phyloP scores from a whole-genome alignment of 2,888 invertebrate species.

The Trissolcus brochymenae region DNA sequence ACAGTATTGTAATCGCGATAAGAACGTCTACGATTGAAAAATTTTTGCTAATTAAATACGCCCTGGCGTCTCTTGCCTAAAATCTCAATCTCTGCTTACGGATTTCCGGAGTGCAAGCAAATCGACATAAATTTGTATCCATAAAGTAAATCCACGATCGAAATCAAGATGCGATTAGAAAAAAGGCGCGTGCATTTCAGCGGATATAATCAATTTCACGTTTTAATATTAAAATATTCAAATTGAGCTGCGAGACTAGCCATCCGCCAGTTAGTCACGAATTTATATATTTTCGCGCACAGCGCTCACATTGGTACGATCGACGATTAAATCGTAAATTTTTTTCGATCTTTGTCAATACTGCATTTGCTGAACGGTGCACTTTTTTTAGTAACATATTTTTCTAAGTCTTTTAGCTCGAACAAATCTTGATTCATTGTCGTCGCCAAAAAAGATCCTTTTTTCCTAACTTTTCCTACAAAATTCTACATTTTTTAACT shows the following conservation, averaged over 20 bases:
- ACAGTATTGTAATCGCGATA: constrained; percentile 31
- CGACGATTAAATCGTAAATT: constrained; percentile 14
- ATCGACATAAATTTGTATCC: not conserved
- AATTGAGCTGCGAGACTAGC: constrained; percentile 19
- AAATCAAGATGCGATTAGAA: constrained; percentile 21
- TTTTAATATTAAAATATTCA: constrained; percentile 48
- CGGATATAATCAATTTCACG: constrained; percentile 18
- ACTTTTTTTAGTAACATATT: too few species aligned
- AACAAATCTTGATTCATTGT: too few species aligned
- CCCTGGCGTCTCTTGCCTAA: not conserved
- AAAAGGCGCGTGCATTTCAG: constrained; percentile 20
- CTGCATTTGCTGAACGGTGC: too few species aligned
- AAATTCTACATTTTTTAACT: too few species aligned
- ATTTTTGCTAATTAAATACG: constrained; percentile 38
- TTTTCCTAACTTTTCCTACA: too few species aligned
- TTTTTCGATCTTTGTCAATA: constrained; percentile 6
- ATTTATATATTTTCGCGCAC: constrained; percentile 30
- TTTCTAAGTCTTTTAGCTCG: too few species aligned
- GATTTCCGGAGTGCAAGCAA: too few species aligned
- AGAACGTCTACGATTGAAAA: constrained; percentile 26
- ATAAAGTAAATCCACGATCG: not conserved
- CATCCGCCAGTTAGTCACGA: constrained; percentile 27
- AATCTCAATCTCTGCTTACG: not conserved
- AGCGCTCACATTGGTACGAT: constrained; percentile 5
- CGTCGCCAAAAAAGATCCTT: too few species aligned